Evolutionary conservation across 2,888 invertebrate genomes (phyloP).

Genomic region (Leptopilina syphax): DNA sequence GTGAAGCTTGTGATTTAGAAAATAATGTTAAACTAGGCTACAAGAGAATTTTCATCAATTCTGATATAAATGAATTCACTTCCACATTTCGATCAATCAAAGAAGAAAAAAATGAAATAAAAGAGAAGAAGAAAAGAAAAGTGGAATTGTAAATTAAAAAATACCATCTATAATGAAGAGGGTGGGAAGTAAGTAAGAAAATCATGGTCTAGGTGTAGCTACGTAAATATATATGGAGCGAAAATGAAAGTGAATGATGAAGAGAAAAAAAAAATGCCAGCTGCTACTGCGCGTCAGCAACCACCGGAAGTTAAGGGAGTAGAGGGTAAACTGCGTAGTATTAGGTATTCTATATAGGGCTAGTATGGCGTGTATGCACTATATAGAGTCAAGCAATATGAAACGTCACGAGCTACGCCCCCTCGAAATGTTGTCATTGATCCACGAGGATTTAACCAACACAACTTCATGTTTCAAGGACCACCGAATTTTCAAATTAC

Average conservation of each 20-base stretch:
- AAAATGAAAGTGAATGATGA: slow-evolving; percentile 1
- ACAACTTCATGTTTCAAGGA: slow-evolving; percentile 10
- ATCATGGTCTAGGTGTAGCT: no score
- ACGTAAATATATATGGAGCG: background rate
- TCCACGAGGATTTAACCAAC: slow-evolving; percentile 18
- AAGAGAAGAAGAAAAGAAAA: no score
- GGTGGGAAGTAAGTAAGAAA: no score
- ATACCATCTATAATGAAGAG: no score
- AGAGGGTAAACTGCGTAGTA: slow-evolving; percentile 3
- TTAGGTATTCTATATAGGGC: slow-evolving; percentile 9
- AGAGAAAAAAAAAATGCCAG: background rate
- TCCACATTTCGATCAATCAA: no score
- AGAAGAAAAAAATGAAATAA: no score
- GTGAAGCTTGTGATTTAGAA: no score
- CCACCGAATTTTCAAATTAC: background rate
- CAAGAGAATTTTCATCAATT: no score
- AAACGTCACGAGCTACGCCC: slow-evolving; percentile 24
- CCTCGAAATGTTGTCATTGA: slow-evolving; percentile 24
- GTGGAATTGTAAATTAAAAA: no score
- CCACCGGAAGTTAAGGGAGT: slow-evolving; percentile 20
- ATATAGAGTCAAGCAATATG: background rate
- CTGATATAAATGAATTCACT: no score
- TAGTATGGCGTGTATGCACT: background rate
- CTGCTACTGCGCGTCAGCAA: slow-evolving; percentile 18
- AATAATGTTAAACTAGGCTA: no score